Evolutionary conservation across 1,140 invertebrate species (phyloP).

Genomic region (Caligus rogercresseyi): DNA sequence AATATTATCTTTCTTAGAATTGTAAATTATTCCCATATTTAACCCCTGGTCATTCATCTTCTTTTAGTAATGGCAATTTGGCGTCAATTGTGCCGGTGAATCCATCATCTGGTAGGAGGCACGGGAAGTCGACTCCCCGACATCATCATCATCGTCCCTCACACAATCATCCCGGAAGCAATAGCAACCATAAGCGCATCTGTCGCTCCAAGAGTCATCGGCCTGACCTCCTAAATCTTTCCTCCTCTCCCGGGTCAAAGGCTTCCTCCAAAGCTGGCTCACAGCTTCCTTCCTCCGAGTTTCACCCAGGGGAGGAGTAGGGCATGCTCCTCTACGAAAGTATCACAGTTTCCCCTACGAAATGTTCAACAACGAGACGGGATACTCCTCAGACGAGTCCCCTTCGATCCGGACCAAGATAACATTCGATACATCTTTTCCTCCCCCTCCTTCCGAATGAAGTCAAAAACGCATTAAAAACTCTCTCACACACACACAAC

Average conservation of each 20-base stretch:
- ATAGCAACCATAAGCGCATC: not conserved
- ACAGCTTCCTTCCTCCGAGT: not conserved
- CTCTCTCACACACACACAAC: no score
- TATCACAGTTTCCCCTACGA: slow-evolving; percentile 17
- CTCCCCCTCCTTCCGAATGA: no score
- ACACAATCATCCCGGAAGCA: not conserved
- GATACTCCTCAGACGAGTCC: slow-evolving; percentile 18
- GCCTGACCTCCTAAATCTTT: not conserved
- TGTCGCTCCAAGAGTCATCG: slow-evolving; percentile 13
- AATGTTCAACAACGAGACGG: slow-evolving; percentile 15
- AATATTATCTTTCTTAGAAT: no score
- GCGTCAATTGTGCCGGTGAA: not conserved
- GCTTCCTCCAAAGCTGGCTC: not conserved
- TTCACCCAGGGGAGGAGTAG: not conserved
- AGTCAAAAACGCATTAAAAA: no score
- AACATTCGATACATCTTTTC: no score
- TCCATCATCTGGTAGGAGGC: not conserved
- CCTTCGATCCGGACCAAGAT: not conserved
- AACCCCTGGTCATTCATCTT: no score
- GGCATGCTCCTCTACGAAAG: slow-evolving; percentile 8
- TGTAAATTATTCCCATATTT: no score
- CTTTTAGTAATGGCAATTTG: not conserved
- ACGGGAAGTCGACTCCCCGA: not conserved
- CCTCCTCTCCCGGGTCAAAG: not conserved
- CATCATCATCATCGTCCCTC: not conserved